These are phyloP conservation scores for Smithornis capensis DNA, from an alignment of 2,113 vertebrate genomes.

Conservation along the genomic window DNA sequence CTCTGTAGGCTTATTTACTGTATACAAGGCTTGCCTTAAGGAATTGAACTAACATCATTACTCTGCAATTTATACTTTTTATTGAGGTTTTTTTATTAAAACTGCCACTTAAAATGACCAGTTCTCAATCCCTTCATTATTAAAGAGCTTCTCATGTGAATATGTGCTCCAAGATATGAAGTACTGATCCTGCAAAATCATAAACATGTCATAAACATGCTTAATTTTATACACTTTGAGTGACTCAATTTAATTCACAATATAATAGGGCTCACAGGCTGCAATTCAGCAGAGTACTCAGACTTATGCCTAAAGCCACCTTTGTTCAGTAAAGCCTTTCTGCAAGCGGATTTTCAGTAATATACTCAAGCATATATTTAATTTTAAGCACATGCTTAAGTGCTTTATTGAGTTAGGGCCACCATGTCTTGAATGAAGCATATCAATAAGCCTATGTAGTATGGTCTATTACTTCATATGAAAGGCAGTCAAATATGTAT, in stretches of 20 bases:
- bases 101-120: not conserved
- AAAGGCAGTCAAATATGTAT: not conserved
- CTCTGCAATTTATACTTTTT: slow-evolving; percentile 9
- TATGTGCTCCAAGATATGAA: not conserved
- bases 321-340: not conserved
- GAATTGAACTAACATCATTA: not conserved
- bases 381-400: not conserved
- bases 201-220: not conserved
- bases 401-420: not conserved
- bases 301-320: not conserved
- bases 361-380: not conserved
- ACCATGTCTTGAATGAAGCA: not conserved
- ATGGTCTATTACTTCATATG: not conserved
- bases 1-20: not conserved
- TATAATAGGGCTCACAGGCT: not conserved
- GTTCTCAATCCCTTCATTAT: not conserved
- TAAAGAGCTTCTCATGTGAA: not conserved
- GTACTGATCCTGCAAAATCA: not conserved
- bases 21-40: not conserved
- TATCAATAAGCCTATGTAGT: not conserved
- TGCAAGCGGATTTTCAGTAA: not conserved
- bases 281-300: not conserved
- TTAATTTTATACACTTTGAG: not conserved
- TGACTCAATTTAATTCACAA: not conserved
- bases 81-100: not conserved